Percentiles rank a stretch among this genome's conserved stretches.
phyloP scores from a whole-genome alignment of 1,140 invertebrate species.

The Caenorhabditis latens region DNA sequence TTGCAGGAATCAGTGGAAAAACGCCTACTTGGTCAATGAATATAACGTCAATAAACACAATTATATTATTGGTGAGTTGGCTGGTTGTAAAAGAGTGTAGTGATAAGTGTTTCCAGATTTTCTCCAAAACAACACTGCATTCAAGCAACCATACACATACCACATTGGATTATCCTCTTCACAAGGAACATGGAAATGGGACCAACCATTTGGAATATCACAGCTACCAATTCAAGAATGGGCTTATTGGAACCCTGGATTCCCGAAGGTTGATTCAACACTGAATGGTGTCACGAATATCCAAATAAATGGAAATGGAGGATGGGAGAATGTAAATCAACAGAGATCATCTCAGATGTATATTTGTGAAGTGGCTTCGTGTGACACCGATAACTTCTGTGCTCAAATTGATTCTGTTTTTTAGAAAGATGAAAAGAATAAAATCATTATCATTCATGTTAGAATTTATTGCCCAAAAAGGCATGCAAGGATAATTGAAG shows the following conservation, averaged over 20 bases:
- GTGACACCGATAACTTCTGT: not conserved
- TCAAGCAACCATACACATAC: not conserved
- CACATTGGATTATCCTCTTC: not conserved
- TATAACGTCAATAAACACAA: slow-evolving; percentile 3
- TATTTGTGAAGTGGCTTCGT: not conserved
- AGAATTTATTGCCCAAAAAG: too few species aligned
- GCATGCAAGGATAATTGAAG: too few species aligned
- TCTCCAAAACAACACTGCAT: not conserved
- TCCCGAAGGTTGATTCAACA: not conserved
- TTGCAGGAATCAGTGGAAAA: not conserved
- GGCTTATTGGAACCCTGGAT: not conserved
- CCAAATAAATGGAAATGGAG: not conserved
- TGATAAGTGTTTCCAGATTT: not conserved
- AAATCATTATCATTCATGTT: too few species aligned
- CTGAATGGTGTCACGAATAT: not conserved
- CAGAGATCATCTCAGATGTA: not conserved
- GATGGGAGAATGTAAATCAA: not conserved
- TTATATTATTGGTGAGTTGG: not conserved
- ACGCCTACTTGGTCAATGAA: not conserved
- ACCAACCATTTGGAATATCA: not conserved
- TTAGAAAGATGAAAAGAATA: not conserved
- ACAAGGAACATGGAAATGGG: not conserved
- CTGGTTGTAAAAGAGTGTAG: too few species aligned
- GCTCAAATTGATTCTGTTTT: not conserved
- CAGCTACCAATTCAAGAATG: not conserved